Base-by-base conservation (phyloP, 2,888 invertebrate genomes). In the Rhorus exstirpatorius region DNA sequence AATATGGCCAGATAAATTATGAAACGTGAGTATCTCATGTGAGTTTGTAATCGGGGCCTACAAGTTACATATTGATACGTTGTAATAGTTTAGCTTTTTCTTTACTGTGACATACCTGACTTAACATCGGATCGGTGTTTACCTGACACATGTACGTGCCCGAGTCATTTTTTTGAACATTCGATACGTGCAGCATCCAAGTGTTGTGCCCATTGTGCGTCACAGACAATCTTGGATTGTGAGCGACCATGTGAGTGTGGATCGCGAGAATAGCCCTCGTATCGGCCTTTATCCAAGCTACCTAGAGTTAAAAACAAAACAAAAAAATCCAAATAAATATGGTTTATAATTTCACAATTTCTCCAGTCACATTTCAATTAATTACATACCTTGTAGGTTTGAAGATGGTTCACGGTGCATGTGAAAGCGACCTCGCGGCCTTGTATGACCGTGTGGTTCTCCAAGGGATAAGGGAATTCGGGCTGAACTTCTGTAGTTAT, bases 61-160 rank as follows among this genome's bases (percentile, higher is more conserved):
- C n/a, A n/a, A n/a, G n/a, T n/a, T n/a, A 31, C 31, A 31, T 2
- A 31, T 31, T 31, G 31, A 6, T 31, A 31, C 2, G 31, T 31
- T 31, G 31, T 31, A 31, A 31, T 3, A 8, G 38, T 38, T 21
- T 3, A 21, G 6, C 51, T 6, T 55, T 21, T 35, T 38, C 0
- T 12, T 8, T n/a, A 35, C 35, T 38, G 51, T 46, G 81, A 92
- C 94, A 94, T 93, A 97, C 97, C 96, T 97, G 97, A 93, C 96
- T 97, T 89, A 96, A 95, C 97, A 97, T 97, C 78, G 97, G 98
- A 92, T 97, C 97, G 79, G 97, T 98, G 93, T 98, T 98, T 90
- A 98, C 96, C 94, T 98, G 98, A 93, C 98, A 98, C 97, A 98
- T 98, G 94, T 98, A 98, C 68, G 97, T 97, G 89, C 98, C 98